Conservation (phyloP, 2,113 vertebrate species). For the Apteryx mantelli region DNA sequence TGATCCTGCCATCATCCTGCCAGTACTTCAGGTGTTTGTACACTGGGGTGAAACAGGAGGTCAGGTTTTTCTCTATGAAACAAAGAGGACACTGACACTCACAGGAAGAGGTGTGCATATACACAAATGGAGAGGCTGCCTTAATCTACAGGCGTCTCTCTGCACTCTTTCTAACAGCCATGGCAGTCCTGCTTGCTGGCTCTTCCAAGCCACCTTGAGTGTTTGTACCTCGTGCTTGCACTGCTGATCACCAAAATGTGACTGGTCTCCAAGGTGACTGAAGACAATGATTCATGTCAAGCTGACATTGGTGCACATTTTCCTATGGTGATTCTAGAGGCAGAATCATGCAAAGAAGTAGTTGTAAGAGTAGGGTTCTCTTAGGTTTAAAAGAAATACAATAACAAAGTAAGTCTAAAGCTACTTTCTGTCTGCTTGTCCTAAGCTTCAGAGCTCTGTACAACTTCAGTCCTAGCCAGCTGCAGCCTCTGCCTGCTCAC, state of each 20-base stretch:
- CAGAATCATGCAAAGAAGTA: neutral
- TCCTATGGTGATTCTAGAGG: neutral
- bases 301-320: neutral
- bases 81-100: neutral
- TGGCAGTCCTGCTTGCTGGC: neutral
- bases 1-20: neutral
- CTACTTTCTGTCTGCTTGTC: neutral
- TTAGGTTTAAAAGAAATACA: neutral
- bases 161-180: neutral
- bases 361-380: neutral
- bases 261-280: neutral
- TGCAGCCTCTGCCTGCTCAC: neutral
- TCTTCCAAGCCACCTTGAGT: neutral
- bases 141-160: neutral
- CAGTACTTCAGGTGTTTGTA: neutral
- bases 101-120: rapidly evolving
- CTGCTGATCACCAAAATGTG: neutral
- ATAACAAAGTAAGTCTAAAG: neutral
- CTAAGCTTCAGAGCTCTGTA: neutral
- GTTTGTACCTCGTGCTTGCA: neutral
- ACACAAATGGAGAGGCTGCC: neutral
- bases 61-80: neutral
- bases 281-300: neutral
- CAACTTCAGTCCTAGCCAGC: neutral
- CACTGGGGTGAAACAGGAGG: neutral